Evolutionary conservation across 2,888 invertebrate genomes (phyloP).

Genomic region (Pollenia griseotomentosa): DNA sequence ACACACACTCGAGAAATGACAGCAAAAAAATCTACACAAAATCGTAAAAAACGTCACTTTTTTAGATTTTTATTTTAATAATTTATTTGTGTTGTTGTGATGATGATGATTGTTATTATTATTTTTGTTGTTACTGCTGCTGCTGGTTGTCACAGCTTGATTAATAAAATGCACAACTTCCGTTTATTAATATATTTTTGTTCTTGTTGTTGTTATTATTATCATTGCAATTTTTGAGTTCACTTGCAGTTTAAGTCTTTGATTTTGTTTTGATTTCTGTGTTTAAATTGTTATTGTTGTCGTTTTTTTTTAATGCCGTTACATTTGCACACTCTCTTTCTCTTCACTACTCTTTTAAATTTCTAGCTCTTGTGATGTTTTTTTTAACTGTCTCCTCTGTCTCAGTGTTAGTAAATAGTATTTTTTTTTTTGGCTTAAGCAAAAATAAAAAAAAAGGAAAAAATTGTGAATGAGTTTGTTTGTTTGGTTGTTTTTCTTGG

Average conservation of each 20-base stretch:
- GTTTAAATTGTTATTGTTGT: constrained; percentile 22
- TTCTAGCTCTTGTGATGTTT: constrained; percentile 47
- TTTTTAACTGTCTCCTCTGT: constrained; percentile 47
- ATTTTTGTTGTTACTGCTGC: constrained; percentile 51
- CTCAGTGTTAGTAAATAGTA: constrained; percentile 58
- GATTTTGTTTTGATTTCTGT: constrained; percentile 69
- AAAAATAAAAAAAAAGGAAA: constrained; percentile 34
- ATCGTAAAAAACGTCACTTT: constrained; percentile 70
- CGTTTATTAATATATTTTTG: constrained; percentile 79
- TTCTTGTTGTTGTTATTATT: constrained; percentile 33
- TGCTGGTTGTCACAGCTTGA: constrained; percentile 75
- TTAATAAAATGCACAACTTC: constrained; percentile 83
- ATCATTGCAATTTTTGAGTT: constrained; percentile 54
- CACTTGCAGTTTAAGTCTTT: constrained; percentile 68
- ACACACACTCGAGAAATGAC: constrained; percentile 16
- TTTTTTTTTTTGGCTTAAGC: constrained; percentile 35
- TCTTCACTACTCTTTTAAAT: constrained; percentile 38
- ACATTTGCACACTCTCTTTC: constrained; percentile 34
- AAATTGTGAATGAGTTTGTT: constrained; percentile 62
- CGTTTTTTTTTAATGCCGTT: constrained; percentile 45
- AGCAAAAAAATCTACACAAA: constrained; percentile 49
- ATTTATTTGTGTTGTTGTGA: constrained; percentile 44
- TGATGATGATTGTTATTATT: constrained; percentile 59
- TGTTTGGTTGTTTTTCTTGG: constrained; percentile 55
- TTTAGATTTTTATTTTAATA: constrained; percentile 21